A percentile compares a stretch with the other conserved stretches of the same genome.
Conservation (phyloP, 2,113 vertebrate genomes). For the Dissostichus mawsoni region DNA sequence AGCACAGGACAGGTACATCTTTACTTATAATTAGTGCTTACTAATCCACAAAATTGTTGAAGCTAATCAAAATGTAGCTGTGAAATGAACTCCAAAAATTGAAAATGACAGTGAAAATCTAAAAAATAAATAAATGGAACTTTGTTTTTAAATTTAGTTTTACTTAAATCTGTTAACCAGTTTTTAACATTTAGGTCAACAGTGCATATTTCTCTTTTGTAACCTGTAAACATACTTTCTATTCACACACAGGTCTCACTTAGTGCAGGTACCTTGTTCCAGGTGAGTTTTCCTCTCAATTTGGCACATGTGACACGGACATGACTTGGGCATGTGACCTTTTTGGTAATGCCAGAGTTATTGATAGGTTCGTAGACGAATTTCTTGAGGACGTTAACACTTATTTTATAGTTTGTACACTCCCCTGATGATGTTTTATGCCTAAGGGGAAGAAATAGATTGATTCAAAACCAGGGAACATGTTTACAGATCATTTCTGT, state of each 20-base stretch:
- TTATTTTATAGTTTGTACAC: background rate
- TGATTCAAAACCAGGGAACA: too few relatives aligned
- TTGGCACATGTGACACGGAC: rapidly evolving
- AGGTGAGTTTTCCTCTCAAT: slow-evolving; percentile 27
- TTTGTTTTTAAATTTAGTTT: too few relatives aligned
- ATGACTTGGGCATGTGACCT: background rate
- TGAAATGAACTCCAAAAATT: too few relatives aligned
- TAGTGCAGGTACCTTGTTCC: slow-evolving; percentile 66
- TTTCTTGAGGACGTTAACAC: background rate
- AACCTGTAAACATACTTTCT: too few relatives aligned
- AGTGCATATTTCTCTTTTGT: too few relatives aligned
- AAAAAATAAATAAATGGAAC: too few relatives aligned
- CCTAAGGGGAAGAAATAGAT: slow-evolving; percentile 24
- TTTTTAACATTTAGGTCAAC: background rate
- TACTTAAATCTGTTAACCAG: background rate
- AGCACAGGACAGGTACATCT: too few relatives aligned
- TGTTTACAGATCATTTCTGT: too few relatives aligned
- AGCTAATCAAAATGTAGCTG: too few relatives aligned
- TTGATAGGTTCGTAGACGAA: rapidly evolving
- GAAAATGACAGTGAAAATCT: too few relatives aligned
- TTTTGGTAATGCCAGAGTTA: rapidly evolving
- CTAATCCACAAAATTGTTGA: too few relatives aligned
- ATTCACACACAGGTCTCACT: background rate
- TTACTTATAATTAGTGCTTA: too few relatives aligned
- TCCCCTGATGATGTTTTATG: rapidly evolving